phyloP scores from a whole-genome alignment of 1,140 invertebrate genomes.

The Leguminivora glycinivorella region DNA sequence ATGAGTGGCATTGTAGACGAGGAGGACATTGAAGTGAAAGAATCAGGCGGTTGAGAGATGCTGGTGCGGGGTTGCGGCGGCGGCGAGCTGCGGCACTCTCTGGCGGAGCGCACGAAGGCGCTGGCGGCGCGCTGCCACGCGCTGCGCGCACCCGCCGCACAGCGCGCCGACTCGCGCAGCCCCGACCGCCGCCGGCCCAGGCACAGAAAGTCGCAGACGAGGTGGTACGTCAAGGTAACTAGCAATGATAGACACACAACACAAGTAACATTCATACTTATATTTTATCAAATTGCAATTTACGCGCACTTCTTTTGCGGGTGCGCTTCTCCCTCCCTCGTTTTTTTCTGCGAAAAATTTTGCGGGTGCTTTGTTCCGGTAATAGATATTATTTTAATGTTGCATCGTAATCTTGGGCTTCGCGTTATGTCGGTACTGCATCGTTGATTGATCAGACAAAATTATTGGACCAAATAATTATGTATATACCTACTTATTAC shows the following conservation, averaged over 20 bases:
- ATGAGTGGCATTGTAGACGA: slow-evolving; percentile 37
- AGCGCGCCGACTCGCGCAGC: slow-evolving; percentile 53
- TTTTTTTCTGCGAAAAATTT: too few species aligned
- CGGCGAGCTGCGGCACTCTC: slow-evolving; percentile 66
- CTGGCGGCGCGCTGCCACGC: slow-evolving; percentile 69
- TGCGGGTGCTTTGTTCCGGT: too few species aligned
- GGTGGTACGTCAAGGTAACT: slow-evolving; percentile 76
- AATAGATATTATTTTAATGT: too few species aligned
- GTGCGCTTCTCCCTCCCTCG: too few species aligned
- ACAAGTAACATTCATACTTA: neutral
- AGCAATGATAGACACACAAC: slow-evolving; percentile 31
- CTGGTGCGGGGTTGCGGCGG: slow-evolving; percentile 69
- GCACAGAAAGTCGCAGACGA: slow-evolving; percentile 67
- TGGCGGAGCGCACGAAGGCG: slow-evolving; percentile 72
- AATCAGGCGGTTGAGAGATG: slow-evolving; percentile 54
- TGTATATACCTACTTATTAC: too few species aligned
- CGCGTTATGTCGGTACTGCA: too few species aligned
- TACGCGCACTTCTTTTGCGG: too few species aligned
- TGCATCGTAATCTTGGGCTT: too few species aligned
- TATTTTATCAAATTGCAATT: neutral
- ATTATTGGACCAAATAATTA: too few species aligned
- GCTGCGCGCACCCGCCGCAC: slow-evolving; percentile 63
- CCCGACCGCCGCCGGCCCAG: slow-evolving; percentile 58
- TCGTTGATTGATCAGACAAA: too few species aligned
- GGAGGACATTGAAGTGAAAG: slow-evolving; percentile 37